Conservation (phyloP, 2,888 invertebrate species). For the Eupithecia insigniata region DNA sequence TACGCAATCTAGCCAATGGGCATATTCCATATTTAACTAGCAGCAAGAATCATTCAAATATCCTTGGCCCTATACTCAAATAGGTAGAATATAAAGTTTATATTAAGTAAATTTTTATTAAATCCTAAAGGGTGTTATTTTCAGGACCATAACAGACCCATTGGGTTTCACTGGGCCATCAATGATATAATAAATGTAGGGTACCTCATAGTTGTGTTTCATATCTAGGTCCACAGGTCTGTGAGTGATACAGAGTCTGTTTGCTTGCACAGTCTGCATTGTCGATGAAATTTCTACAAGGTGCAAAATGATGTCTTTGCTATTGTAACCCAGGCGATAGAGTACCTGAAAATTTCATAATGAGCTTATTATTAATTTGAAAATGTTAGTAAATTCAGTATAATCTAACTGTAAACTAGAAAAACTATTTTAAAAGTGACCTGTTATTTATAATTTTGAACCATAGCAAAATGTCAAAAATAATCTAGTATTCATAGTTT, state of each 20-base stretch:
- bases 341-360: constrained; percentile 75
- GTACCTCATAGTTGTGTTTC: constrained; percentile 74
- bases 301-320: constrained; percentile 87
- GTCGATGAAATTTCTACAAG: constrained; percentile 96
- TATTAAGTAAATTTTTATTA: too few relatives aligned
- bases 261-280: constrained; percentile 91
- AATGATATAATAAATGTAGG: neutral
- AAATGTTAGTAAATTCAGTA: neutral
- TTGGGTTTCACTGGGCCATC: neutral
- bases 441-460: neutral
- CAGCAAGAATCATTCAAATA: neutral
- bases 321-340: constrained; percentile 75
- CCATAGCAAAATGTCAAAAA: too few relatives aligned
- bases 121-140: too few relatives aligned
- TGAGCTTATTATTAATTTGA: neutral
- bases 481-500: too few relatives aligned
- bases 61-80: neutral
- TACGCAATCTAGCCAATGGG: too few relatives aligned
- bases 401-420: neutral
- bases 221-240: constrained; percentile 67
- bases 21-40: neutral
- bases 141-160: neutral
- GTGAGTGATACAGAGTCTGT: constrained; percentile 86
- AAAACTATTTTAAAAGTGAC: neutral
- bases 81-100: neutral